A percentile compares a stretch with the other conserved stretches of the same genome.
phyloP scores from a whole-genome alignment of 2,113 vertebrate genomes.

The Dipodomys merriami region DNA sequence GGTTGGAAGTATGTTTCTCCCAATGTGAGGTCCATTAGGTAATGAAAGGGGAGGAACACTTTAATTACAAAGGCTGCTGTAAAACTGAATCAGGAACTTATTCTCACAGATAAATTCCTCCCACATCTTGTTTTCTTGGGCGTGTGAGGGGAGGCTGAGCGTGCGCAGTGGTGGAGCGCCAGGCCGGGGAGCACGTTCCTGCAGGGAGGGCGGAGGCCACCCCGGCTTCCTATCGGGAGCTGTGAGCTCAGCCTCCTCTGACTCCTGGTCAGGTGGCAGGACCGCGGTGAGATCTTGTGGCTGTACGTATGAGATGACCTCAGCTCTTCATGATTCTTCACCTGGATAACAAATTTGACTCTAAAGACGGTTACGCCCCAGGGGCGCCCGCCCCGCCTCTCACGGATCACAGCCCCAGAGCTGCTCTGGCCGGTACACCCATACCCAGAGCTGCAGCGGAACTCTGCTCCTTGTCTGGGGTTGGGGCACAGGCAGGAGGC shows the following conservation, averaged over 20 bases:
- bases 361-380: neutral
- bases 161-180: neutral
- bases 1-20: neutral
- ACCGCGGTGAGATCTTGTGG: neutral
- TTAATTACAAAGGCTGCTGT: neutral
- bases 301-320: neutral
- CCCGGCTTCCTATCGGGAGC: neutral
- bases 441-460: too few relatives aligned
- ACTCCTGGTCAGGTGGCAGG: neutral
- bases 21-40: constrained; percentile 6
- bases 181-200: too few relatives aligned
- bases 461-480: too few relatives aligned
- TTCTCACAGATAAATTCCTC: neutral
- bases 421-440: too few relatives aligned
- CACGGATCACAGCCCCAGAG: too few relatives aligned
- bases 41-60: neutral
- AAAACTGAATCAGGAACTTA: neutral
- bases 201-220: too few relatives aligned
- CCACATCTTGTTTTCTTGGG: neutral
- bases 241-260: neutral
- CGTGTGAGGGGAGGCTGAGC: neutral
- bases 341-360: neutral
- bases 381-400: too few relatives aligned
- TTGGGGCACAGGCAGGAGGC: too few relatives aligned
- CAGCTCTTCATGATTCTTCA: neutral